A percentile compares a stretch with the other conserved stretches of the same genome.
Conservation (phyloP, 1,140 invertebrate genomes). For the Macrobrachium nipponense region DNA sequence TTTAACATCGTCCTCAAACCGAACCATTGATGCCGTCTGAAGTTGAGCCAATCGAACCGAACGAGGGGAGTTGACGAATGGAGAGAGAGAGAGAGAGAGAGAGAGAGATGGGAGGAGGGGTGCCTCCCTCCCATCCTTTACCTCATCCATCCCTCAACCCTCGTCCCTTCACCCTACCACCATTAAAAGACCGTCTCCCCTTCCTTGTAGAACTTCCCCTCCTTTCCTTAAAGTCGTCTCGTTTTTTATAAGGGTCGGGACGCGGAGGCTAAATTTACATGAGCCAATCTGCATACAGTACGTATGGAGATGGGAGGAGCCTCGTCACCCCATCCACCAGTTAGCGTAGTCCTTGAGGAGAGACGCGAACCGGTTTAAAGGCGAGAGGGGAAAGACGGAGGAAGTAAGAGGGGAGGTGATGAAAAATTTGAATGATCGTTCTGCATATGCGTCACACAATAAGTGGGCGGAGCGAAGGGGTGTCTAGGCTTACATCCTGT, state of each 20-base stretch:
- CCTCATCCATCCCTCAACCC: not conserved
- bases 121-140: not conserved
- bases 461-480: constrained; percentile 28
- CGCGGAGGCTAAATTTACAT: constrained; percentile 23
- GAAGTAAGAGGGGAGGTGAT: constrained; percentile 29
- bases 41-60: not conserved
- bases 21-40: not conserved
- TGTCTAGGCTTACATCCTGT: not conserved
- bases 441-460: constrained; percentile 44
- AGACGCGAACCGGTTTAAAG: constrained; percentile 27
- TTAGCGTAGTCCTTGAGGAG: constrained; percentile 31
- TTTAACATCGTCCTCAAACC: not conserved
- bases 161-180: not conserved
- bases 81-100: not conserved
- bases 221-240: no score
- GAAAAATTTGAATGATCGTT: constrained; percentile 37
- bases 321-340: constrained; percentile 23
- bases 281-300: constrained; percentile 31
- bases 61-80: not conserved
- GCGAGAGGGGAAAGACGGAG: constrained; percentile 32
- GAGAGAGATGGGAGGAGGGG: not conserved
- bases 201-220: no score
- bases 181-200: no score
- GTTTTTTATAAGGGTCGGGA: no score
- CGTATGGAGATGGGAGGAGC: constrained; percentile 32